These are phyloP conservation scores for Catocala sponsa DNA, from an alignment of 2,888 invertebrate species.

Conservation along the genomic window DNA sequence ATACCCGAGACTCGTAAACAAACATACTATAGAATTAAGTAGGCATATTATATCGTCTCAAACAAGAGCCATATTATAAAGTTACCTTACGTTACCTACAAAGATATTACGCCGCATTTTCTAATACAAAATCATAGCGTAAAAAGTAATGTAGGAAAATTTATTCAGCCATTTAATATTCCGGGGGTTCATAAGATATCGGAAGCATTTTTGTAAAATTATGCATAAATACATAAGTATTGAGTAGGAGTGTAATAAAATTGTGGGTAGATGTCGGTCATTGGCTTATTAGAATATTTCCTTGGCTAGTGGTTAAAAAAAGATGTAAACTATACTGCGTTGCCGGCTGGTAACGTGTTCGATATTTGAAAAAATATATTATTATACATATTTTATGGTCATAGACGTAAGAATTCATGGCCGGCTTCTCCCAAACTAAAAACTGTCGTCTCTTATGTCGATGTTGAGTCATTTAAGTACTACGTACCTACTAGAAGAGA, in stretches of 20 bases:
- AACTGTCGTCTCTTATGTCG: too few species aligned
- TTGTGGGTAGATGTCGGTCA: slow-evolving; percentile 21
- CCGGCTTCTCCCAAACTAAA: too few species aligned
- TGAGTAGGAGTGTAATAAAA: slow-evolving; percentile 28
- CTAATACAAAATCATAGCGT: slow-evolving; percentile 32
- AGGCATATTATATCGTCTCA: too few species aligned
- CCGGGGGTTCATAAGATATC: slow-evolving; percentile 46
- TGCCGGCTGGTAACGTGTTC: too few species aligned
- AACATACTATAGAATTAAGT: too few species aligned
- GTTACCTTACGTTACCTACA: not conserved
- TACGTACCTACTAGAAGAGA: too few species aligned
- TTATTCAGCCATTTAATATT: slow-evolving; percentile 52
- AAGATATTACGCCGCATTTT: slow-evolving; percentile 17
- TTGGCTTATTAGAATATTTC: slow-evolving; percentile 17
- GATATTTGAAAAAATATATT: too few species aligned
- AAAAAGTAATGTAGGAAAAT: slow-evolving; percentile 51
- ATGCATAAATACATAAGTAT: slow-evolving; percentile 46
- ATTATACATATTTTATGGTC: too few species aligned
- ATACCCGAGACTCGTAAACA: too few species aligned
- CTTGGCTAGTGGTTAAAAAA: not conserved
- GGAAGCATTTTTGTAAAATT: slow-evolving; percentile 46
- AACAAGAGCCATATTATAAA: too few species aligned
- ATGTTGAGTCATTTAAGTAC: too few species aligned
- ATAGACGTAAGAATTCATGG: too few species aligned
- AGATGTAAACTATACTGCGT: not conserved